Evolutionary conservation across 1,140 invertebrate species (phyloP), one percentile per base, ranked within the genome.

Genomic region (Drosophila asahinai): DNA sequence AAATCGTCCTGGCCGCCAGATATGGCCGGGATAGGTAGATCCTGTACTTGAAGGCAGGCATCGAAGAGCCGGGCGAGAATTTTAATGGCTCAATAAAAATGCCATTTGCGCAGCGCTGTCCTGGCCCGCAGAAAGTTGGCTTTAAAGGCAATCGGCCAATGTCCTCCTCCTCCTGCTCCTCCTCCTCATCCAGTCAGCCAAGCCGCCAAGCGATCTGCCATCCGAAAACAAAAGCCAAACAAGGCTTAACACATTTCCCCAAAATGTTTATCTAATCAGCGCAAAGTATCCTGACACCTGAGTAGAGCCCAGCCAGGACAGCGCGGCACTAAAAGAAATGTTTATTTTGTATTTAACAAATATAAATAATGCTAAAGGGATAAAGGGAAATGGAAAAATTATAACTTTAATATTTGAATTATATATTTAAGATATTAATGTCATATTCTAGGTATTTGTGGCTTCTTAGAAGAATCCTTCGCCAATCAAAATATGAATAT

Each of bases 81-180:
- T 90, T 90, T 90, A 90, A 90, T 90, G 86, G 86, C 86, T 90
- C 86, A 90, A 90, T 90, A 90, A 90, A 90, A 90, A 90, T 91
- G 86, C 86, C 86, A 90, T 90, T 90, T 90, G 86, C 86, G 79
- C 80, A 73, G 61, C 45, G 45, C 61, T 57, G 45, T 65, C 57
- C 66, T 62, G 75, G 73, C 81, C 73, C 76, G 66, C 67, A 73
- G 60, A 74, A 87, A 87, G 72, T 83, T 80, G 80, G 80, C 80
- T 83, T 87, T 87, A 87, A 87, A 87, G 73, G 61, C 73, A 66
- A 60, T 48, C 43, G 52, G 58, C 48, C 64, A 57, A 68, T 6
- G 6, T 30, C 27, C 27, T 7, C 27, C 27, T 30, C 27, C 27
- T 27, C 27, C 27, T n/a, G n/a, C n/a, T 6, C 19, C 49, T 33